phyloP scores from a whole-genome alignment of 2,797 vertebrate genomes.

The Lycodopsis pacificus region DNA sequence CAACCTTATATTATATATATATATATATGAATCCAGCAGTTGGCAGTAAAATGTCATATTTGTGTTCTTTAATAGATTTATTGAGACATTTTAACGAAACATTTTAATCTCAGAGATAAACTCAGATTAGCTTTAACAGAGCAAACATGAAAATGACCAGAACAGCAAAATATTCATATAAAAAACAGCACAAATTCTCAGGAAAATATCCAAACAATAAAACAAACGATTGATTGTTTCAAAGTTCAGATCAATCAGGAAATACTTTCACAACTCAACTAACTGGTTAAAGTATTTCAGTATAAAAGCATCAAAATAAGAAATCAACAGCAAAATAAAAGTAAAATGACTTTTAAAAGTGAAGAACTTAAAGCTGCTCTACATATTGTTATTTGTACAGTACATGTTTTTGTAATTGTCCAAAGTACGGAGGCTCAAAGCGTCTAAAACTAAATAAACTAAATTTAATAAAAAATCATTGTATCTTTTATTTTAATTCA shows the following conservation, averaged over 20 bases:
- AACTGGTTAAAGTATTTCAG: background rate
- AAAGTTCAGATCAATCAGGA: background rate
- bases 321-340: background rate
- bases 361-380: background rate
- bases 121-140: background rate
- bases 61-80: background rate
- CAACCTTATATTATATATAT: too few species aligned
- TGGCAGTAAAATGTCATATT: background rate
- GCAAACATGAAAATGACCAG: background rate
- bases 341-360: background rate
- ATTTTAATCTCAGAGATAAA: background rate
- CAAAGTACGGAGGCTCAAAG: background rate
- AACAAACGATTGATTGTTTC: background rate
- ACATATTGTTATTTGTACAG: background rate
- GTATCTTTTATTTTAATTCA: background rate
- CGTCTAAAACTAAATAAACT: background rate
- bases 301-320: background rate
- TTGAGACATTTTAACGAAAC: background rate
- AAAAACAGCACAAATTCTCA: slow-evolving; percentile 44
- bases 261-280: background rate
- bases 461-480: background rate
- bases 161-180: slow-evolving; percentile 15
- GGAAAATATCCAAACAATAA: slow-evolving; percentile 29
- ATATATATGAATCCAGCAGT: background rate
- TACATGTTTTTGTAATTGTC: background rate